Conservation (phyloP, 2,888 invertebrate species). For the Scotopteryx bipunctaria region DNA sequence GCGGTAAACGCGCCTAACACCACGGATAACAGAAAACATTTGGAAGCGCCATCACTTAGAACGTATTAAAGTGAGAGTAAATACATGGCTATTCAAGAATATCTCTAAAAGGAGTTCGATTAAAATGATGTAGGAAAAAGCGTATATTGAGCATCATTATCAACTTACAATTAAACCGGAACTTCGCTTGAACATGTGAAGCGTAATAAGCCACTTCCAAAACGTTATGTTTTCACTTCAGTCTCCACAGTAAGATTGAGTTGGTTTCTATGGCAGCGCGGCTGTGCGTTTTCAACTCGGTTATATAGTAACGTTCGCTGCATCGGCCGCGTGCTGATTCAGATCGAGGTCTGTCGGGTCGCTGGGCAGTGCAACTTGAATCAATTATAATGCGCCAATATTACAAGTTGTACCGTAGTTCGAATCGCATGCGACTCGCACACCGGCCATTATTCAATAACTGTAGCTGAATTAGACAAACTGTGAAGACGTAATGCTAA, state of each 20-base stretch:
- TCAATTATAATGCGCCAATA: constrained; percentile 37
- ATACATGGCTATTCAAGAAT: not conserved
- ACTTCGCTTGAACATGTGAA: not conserved
- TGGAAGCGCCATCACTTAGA: constrained; percentile 3
- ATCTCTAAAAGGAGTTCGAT: not conserved
- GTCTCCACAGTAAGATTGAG: constrained; percentile 4
- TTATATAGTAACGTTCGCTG: constrained; percentile 59
- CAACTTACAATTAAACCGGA: not conserved
- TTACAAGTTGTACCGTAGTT: constrained; percentile 46
- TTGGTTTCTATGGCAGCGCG: constrained; percentile 33
- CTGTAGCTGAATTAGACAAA: constrained; percentile 23
- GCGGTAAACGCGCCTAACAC: constrained; percentile 20
- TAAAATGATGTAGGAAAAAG: not conserved
- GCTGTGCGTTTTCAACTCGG: constrained; percentile 56
- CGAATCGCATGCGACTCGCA: constrained; percentile 44
- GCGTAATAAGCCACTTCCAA: constrained; percentile 7
- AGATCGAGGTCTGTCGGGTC: constrained; percentile 72
- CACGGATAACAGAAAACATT: constrained; percentile 15
- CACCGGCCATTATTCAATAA: constrained; percentile 14
- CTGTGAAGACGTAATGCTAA: constrained; percentile 21
- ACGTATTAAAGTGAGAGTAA: not conserved
- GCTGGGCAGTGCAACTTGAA: constrained; percentile 41
- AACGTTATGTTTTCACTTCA: constrained; percentile 1
- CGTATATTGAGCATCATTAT: too few relatives aligned
- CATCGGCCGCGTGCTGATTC: constrained; percentile 71